These are phyloP conservation scores for Heterocephalus glaber DNA, from an alignment of 2,113 vertebrate species.

Conservation along the genomic window DNA sequence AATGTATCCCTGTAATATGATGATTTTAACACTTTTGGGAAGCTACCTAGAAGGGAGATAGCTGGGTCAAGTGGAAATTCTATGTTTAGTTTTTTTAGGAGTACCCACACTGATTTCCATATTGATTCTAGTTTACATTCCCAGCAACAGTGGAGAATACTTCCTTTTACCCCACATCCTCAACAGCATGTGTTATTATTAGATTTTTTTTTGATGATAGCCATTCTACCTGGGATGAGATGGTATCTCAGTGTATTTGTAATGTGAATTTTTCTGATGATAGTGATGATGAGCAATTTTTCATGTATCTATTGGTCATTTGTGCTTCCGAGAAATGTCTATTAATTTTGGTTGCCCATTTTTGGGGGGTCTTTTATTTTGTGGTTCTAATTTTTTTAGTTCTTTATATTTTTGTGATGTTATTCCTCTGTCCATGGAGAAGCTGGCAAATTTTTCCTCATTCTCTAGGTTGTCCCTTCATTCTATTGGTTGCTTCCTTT, in stretches of 20 bases:
- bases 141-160: background rate
- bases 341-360: background rate
- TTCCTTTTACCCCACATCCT: background rate
- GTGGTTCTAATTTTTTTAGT: background rate
- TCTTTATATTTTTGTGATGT: background rate
- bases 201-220: background rate
- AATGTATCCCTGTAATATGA: background rate
- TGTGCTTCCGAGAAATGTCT: background rate
- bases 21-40: background rate
- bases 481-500: background rate
- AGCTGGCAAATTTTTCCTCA: background rate
- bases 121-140: background rate
- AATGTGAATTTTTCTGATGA: background rate
- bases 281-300: background rate
- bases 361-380: background rate
- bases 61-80: background rate
- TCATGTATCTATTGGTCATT: background rate
- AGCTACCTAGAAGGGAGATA: background rate
- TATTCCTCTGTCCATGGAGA: background rate
- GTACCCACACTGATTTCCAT: background rate
- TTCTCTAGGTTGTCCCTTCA: background rate
- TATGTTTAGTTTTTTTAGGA: background rate
- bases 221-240: background rate
- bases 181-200: background rate
- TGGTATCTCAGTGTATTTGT: background rate